Base-by-base conservation (phyloP, 2,888 invertebrate species). In the Dyspetes luteomarginatus region DNA sequence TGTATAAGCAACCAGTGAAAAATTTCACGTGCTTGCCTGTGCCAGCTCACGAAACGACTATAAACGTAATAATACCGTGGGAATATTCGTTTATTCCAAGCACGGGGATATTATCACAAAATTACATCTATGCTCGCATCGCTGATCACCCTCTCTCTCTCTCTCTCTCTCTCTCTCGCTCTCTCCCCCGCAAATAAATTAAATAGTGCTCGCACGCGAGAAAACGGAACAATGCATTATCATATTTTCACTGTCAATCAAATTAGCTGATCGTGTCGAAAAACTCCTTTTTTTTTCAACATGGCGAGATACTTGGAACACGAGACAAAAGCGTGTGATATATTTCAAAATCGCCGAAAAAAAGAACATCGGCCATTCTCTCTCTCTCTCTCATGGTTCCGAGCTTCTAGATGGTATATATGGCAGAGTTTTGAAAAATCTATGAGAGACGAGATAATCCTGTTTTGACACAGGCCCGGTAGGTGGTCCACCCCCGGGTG, bases 401-500 rank as follows among this genome's bases (percentile, higher is more conserved):
- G 22, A 4, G 45, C 24, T 55, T 30, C 12, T 12, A 72, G 28
- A 28, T 28, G 7, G 22, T 17, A 5, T 48, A 19, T 5, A 62
- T 36, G 22, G 75, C 56, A 36, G 68, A n/a, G n/a, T n/a, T 74
- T 74, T 74, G 77, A 81, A 65, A 81, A 81, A 81, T 77, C 81
- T 69, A 68, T 41, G 73, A 62, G 68, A 74, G 68, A 77, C 50
- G 79, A 82, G 85, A 87, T 88, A 85, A 86, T 86, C 83, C 84
- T 89, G 88, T 89, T 89, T 89, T 89, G 88, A 89, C 88, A 86
- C 81, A 79, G 78, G 77, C 88, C 80, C 88, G 82, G 88, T 87
- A 79, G 88, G 88, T 83, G 88, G 89, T 85, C 81, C 65, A 77
- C 64, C 78, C 81, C 83, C 64, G 62, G 68, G 55, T 74, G 22